A percentile compares a stretch with the other conserved stretches of the same genome.
phyloP scores from a whole-genome alignment of 2,888 invertebrate genomes.

The Dolichomitus sp. region DNA sequence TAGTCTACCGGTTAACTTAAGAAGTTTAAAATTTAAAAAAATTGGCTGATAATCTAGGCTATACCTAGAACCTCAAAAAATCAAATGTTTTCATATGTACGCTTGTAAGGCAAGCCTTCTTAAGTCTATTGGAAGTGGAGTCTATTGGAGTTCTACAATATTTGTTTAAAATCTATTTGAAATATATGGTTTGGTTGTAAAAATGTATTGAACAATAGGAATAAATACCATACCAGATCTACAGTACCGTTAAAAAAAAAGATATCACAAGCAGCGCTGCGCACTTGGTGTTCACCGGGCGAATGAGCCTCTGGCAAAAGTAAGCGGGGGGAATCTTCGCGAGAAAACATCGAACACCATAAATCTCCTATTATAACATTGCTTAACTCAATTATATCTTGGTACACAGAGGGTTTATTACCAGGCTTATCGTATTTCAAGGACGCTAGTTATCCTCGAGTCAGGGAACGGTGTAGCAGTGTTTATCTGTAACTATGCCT shows the following conservation, averaged over 20 bases:
- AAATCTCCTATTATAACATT: constrained; percentile 44
- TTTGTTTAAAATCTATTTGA: neutral
- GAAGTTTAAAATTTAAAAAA: too few relatives aligned
- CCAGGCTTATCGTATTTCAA: constrained; percentile 66
- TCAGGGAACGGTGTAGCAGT: constrained; percentile 22
- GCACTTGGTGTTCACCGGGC: neutral
- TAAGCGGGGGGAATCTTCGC: neutral
- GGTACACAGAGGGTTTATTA: constrained; percentile 63
- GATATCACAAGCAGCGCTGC: neutral
- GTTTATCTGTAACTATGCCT: constrained; percentile 43
- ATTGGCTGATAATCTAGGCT: too few relatives aligned
- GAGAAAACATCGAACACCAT: constrained; percentile 34
- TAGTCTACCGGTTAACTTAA: neutral
- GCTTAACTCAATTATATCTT: constrained; percentile 66
- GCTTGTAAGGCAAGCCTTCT: neutral
- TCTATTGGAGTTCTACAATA: neutral
- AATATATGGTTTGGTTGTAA: neutral
- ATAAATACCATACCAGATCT: neutral
- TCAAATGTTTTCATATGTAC: too few relatives aligned
- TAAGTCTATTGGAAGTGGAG: neutral
- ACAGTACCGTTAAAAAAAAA: neutral
- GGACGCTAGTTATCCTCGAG: constrained; percentile 63
- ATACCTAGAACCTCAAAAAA: too few relatives aligned
- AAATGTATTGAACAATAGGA: neutral
- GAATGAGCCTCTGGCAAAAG: neutral